Conservation (phyloP, 2,888 invertebrate species). For the Epirrhoe tristata region DNA sequence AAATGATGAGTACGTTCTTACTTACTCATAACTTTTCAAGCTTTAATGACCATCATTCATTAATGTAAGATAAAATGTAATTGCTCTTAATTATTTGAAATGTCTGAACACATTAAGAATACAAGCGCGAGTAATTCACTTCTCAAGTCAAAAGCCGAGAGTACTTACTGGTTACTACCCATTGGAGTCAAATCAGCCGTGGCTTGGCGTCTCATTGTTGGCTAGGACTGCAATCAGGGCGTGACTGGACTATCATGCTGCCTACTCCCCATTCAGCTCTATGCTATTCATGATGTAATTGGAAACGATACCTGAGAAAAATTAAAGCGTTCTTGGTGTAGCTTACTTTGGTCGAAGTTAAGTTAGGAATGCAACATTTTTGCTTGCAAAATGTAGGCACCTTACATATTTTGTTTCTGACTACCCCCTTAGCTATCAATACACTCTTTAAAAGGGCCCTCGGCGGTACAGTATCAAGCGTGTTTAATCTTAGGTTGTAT, state of each 20-base stretch:
- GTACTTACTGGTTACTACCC: slow-evolving; percentile 1
- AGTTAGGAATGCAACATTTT: no score
- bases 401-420: no score
- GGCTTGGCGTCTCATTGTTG: slow-evolving; percentile 27
- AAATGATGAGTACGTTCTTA: no score
- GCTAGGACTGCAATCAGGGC: slow-evolving; percentile 52
- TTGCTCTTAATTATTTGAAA: not conserved
- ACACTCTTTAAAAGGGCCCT: no score
- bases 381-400: no score
- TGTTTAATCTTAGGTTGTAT: no score
- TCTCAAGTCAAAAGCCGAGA: slow-evolving; percentile 1
- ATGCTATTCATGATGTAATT: slow-evolving; percentile 6
- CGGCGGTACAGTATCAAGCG: no score
- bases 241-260: slow-evolving; percentile 47
- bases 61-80: not conserved
- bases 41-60: no score
- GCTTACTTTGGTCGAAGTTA: no score
- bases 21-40: no score
- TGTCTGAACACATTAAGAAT: not conserved
- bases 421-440: no score
- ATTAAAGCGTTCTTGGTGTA: not conserved
- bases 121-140: not conserved
- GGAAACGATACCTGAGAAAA: not conserved
- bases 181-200: slow-evolving; percentile 27
- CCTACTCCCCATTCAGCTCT: slow-evolving; percentile 17